phyloP scores from a whole-genome alignment of 2,888 invertebrate species.

The Aelia acuminata region DNA sequence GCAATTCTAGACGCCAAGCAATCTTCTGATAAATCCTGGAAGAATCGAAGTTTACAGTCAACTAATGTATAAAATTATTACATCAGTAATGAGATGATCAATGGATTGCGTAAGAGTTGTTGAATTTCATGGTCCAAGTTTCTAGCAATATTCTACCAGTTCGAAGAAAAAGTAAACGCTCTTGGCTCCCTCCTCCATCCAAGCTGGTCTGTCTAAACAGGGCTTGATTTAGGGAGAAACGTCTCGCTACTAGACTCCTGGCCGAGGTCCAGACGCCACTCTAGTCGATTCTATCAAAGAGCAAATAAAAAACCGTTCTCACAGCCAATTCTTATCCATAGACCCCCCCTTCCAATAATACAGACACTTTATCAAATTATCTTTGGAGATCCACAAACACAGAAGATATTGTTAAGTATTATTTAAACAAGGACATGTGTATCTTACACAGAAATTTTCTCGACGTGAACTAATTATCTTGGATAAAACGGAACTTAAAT shows the following conservation, averaged over 20 bases:
- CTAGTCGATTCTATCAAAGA: slow-evolving; percentile 10
- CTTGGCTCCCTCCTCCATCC: neutral
- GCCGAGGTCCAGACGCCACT: slow-evolving; percentile 1
- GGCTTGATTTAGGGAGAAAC: slow-evolving; percentile 22
- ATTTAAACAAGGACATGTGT: too few species aligned
- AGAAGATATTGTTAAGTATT: too few species aligned
- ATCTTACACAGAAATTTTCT: too few species aligned
- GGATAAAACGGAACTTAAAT: neutral
- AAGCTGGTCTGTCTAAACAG: neutral
- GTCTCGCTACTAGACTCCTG: neutral
- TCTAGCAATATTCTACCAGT: neutral
- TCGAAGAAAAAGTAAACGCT: neutral
- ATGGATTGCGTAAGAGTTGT: neutral
- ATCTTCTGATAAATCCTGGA: too few species aligned
- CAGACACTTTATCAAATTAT: neutral
- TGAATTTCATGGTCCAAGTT: neutral
- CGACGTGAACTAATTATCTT: neutral
- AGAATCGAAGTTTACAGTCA: too few species aligned
- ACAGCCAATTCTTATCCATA: neutral
- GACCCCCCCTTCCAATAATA: neutral
- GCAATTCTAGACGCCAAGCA: too few species aligned
- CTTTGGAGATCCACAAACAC: too few species aligned
- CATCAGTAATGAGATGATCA: too few species aligned
- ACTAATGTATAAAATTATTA: too few species aligned
- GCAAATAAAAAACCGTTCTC: neutral